These are phyloP conservation scores for Brassicogethes aeneus DNA, from an alignment of 2,888 invertebrate genomes.

Conservation along the genomic window DNA sequence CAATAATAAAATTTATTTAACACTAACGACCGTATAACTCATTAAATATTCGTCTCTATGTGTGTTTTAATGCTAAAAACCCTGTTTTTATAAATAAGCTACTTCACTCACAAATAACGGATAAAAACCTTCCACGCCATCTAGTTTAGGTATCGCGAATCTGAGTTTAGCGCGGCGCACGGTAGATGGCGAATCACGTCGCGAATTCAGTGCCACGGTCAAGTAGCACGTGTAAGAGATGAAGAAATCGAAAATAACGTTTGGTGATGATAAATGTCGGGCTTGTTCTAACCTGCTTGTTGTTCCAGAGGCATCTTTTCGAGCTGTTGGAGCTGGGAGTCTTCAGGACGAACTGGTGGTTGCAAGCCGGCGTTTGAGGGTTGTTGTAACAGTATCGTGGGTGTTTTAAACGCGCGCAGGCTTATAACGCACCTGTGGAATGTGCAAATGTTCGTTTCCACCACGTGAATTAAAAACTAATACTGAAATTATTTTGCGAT, in stretches of 20 bases:
- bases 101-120: not conserved
- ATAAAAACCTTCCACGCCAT: slow-evolving; percentile 8
- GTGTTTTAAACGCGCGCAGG: too few relatives aligned
- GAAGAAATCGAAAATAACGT: not conserved
- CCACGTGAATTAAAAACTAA: too few relatives aligned
- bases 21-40: too few relatives aligned
- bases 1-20: too few relatives aligned
- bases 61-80: too few relatives aligned
- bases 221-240: not conserved
- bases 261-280: too few relatives aligned
- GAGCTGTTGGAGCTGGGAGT: slow-evolving; percentile 1
- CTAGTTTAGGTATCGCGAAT: slow-evolving; percentile 7
- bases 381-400: slow-evolving; percentile 25
- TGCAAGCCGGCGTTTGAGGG: slow-evolving; percentile 23
- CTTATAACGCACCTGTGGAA: slow-evolving; percentile 13
- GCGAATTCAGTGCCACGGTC: slow-evolving; percentile 15
- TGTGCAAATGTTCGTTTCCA: slow-evolving; percentile 8
- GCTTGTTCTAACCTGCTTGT: slow-evolving; percentile 8
- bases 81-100: too few relatives aligned
- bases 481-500: too few relatives aligned
- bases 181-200: slow-evolving; percentile 14
- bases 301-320: slow-evolving; percentile 1
- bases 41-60: too few relatives aligned
- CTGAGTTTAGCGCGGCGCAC: slow-evolving; percentile 5
- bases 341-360: slow-evolving; percentile 14